A percentile compares a stretch with the other conserved stretches of the same genome.
Evolutionary conservation across 2,797 vertebrate genomes (phyloP).

Genomic region (Hypotaenidia philippensis): DNA sequence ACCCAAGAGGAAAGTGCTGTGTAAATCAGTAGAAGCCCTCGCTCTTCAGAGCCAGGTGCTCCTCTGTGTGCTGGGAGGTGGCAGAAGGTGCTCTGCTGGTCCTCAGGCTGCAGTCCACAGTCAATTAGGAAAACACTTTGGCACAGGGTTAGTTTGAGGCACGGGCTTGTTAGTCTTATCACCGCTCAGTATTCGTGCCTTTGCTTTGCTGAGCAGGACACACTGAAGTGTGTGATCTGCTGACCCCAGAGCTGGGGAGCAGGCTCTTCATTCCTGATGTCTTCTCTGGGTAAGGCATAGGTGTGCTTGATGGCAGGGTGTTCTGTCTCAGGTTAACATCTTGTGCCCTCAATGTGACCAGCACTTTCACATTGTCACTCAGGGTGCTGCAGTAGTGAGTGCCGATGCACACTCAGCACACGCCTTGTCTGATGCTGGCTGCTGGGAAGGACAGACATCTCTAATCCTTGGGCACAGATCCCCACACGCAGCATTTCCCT

Average conservation of each 20-base stretch:
- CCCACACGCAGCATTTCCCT: not conserved
- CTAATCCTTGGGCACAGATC: not conserved
- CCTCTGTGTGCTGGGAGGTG: not conserved
- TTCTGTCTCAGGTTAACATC: not conserved
- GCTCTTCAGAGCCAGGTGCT: not conserved
- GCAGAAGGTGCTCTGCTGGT: not conserved
- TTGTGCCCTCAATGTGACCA: not conserved
- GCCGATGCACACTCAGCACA: not conserved
- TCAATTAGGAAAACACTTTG: not conserved
- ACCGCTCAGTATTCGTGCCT: not conserved
- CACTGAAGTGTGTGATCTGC: not conserved
- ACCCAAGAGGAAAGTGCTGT: not conserved
- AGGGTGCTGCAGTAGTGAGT: not conserved
- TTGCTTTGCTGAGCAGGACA: not conserved
- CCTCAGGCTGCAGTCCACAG: not conserved
- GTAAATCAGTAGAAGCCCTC: not conserved
- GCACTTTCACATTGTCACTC: not conserved
- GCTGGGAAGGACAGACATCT: not conserved
- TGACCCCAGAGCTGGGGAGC: not conserved
- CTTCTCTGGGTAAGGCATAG: not conserved
- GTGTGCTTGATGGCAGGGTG: not conserved
- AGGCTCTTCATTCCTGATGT: not conserved
- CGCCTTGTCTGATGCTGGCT: accelerated
- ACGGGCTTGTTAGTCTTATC: not conserved
- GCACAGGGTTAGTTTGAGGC: not conserved